phyloP scores from a whole-genome alignment of 2,888 invertebrate genomes.

The Epinotia bilunana region DNA sequence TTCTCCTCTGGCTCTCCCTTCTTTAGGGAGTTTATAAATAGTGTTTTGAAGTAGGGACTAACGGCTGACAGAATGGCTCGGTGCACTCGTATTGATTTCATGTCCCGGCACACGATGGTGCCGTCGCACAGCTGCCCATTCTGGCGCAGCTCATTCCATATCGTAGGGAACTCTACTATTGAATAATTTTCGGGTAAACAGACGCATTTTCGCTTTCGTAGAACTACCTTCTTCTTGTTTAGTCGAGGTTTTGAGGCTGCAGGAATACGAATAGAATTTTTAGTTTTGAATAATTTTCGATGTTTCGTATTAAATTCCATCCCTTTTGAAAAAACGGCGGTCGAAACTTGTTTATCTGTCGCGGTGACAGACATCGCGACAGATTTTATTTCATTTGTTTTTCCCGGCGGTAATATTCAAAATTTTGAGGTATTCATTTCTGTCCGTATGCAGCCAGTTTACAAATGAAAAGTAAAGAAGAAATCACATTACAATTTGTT shows the following conservation, averaged over 20 bases:
- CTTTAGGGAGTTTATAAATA: constrained; percentile 88
- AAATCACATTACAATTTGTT: not conserved
- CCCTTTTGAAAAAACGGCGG: constrained; percentile 83
- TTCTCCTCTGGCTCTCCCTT: constrained; percentile 85
- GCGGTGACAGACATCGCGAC: constrained; percentile 72
- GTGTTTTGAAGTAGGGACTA: constrained; percentile 89
- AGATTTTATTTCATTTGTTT: constrained; percentile 67
- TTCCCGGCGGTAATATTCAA: constrained; percentile 46
- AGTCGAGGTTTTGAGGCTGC: constrained; percentile 75
- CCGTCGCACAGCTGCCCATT: constrained; percentile 89
- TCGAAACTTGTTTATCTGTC: constrained; percentile 81
- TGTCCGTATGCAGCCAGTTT: constrained; percentile 30
- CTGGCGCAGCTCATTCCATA: constrained; percentile 87
- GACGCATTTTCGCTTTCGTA: constrained; percentile 84
- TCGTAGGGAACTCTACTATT: constrained; percentile 86
- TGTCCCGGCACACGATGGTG: constrained; percentile 85
- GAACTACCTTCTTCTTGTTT: constrained; percentile 75
- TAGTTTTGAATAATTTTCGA: constrained; percentile 82
- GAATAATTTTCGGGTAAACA: constrained; percentile 85
- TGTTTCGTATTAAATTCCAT: constrained; percentile 84
- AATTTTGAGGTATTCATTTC: constrained; percentile 10
- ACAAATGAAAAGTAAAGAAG: not conserved
- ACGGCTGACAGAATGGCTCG: constrained; percentile 88
- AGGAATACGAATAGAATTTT: constrained; percentile 81
- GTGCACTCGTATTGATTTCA: constrained; percentile 86